phyloP scores from a whole-genome alignment of 2,888 invertebrate species.

The Hypolimnas misippus region DNA sequence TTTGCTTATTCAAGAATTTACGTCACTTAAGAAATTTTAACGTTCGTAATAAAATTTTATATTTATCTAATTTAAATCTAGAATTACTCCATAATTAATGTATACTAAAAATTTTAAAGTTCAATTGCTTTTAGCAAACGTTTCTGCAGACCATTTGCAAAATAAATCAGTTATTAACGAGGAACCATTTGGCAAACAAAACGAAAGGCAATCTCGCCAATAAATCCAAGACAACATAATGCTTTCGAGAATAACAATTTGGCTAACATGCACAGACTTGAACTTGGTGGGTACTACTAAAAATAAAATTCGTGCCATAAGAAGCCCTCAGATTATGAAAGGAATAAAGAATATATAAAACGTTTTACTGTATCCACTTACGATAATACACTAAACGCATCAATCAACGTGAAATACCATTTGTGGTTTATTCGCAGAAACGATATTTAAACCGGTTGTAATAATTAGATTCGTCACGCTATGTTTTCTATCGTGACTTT shows the following conservation, averaged over 20 bases:
- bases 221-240: conserved; percentile 39
- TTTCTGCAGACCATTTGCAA: background rate
- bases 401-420: conserved; percentile 18
- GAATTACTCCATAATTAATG: background rate
- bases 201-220: conserved; percentile 23
- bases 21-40: conserved; percentile 14
- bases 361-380: background rate
- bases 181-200: conserved; percentile 37
- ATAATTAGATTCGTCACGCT: conserved; percentile 13
- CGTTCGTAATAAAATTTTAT: background rate
- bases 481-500: conserved; percentile 1
- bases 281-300: conserved; percentile 67
- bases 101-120: background rate
- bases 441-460: conserved; percentile 5
- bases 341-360: background rate
- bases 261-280: conserved; percentile 52
- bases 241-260: conserved; percentile 52
- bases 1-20: conserved; percentile 11
- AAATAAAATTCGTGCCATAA: conserved; percentile 53
- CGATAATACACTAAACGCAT: conserved; percentile 13
- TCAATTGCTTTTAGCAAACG: conserved; percentile 1
- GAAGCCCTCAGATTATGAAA: conserved; percentile 1
- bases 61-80: background rate
- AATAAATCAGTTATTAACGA: conserved; percentile 34
- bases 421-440: conserved; percentile 8